Evolutionary conservation across 37 sponge, comb jelly and placozoan species (phyloP).

Genomic region (Haliclona indistincta): DNA sequence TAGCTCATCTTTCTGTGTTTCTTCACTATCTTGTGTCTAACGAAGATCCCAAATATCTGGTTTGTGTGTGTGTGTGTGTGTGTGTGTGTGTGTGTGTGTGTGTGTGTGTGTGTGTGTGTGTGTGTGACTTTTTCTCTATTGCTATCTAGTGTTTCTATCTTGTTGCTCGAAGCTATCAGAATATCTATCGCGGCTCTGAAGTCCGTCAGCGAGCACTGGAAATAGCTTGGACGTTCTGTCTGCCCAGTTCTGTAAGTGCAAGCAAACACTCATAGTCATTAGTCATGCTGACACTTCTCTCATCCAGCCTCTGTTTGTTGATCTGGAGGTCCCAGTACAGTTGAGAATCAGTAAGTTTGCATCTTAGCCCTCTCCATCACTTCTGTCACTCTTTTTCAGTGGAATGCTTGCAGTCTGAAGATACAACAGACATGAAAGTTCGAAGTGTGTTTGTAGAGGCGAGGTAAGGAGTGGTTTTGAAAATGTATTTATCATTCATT

Average conservation of each 20-base stretch:
- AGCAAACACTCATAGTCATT: background rate
- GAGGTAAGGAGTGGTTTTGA: constrained; percentile 16
- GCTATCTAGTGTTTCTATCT: constrained; percentile 56
- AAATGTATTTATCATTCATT: background rate
- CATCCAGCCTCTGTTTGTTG: constrained; percentile 34
- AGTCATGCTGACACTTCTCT: background rate
- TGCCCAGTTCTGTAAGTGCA: constrained; percentile 34
- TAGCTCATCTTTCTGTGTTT: constrained; percentile 70
- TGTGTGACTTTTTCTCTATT: background rate
- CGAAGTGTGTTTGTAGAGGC: constrained; percentile 68
- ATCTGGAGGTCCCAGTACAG: constrained; percentile 7
- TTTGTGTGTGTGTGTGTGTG: no score
- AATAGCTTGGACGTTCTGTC: constrained; percentile 68
- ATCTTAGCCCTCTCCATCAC: background rate
- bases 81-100: no score
- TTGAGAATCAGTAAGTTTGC: constrained; percentile 11
- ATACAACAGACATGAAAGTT: constrained; percentile 52
- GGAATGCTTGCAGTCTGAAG: constrained; percentile 49
- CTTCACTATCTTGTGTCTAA: constrained; percentile 53
- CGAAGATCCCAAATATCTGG: constrained; percentile 67
- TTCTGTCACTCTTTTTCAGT: constrained; percentile 20
- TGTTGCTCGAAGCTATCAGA: constrained; percentile 67
- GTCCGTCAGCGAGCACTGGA: constrained; percentile 62
- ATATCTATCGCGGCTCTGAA: constrained; percentile 20
- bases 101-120: background rate